Conservation (phyloP, 2,797 vertebrate genomes). For the Enteromius viviparus region DNA sequence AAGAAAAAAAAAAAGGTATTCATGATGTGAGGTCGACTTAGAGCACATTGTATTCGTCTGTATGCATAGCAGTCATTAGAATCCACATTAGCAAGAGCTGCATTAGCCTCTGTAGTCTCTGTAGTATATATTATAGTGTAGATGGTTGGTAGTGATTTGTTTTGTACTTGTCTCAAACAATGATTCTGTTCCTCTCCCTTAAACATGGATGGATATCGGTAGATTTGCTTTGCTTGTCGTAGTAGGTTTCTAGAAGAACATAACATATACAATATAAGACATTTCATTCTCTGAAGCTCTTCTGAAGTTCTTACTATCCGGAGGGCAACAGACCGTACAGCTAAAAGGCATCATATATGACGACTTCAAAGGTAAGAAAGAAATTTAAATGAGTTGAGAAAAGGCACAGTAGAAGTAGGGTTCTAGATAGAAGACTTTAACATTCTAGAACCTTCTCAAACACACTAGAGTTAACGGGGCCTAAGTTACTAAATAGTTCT, state of each 20-base stretch:
- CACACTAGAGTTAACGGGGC: no score
- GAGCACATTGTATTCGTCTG: not conserved
- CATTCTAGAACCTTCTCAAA: not conserved
- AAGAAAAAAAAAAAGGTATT: conserved; percentile 69
- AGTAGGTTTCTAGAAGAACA: not conserved
- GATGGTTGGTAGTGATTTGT: not conserved
- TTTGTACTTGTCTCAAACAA: not conserved
- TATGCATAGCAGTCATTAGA: conserved; percentile 10
- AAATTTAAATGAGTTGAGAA: not conserved
- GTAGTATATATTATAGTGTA: not conserved
- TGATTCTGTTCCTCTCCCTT: not conserved
- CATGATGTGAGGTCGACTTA: conserved; percentile 12
- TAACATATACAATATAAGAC: conserved; percentile 58
- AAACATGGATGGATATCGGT: not conserved
- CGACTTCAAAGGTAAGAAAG: conserved; percentile 87
- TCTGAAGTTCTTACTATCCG: conserved; percentile 84
- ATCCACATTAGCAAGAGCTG: not conserved
- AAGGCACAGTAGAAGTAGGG: no score
- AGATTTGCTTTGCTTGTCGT: not conserved
- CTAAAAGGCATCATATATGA: conserved; percentile 83
- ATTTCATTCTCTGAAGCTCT: conserved; percentile 81
- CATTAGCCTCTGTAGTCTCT: not conserved
- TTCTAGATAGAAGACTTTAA: not conserved
- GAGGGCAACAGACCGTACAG: conserved; percentile 82
- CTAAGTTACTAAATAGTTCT: not conserved